Percentiles rank a stretch among this genome's conserved stretches.
phyloP scores from a whole-genome alignment of 2,888 invertebrate genomes.

The Baronia brevicornis region DNA sequence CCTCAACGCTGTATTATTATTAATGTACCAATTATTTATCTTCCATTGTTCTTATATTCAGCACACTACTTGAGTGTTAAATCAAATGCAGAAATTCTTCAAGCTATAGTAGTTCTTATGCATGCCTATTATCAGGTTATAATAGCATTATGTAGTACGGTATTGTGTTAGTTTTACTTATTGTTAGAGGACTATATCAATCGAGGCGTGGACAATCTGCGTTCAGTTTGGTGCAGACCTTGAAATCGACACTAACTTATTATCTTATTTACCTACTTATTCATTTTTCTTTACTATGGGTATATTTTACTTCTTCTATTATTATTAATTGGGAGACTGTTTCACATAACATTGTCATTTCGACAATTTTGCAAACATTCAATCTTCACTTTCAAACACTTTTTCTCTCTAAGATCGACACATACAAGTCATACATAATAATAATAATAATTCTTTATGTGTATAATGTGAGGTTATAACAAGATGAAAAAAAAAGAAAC shows the following conservation, averaged over 20 bases:
- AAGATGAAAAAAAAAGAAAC: no score
- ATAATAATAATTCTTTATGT: no score
- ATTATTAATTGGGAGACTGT: no score
- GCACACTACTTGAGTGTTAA: conserved; percentile 18
- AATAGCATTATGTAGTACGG: neutral
- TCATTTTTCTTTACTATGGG: neutral
- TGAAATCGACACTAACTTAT: conserved; percentile 34
- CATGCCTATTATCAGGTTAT: neutral
- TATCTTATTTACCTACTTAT: conserved; percentile 5
- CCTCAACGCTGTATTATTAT: conserved; percentile 17
- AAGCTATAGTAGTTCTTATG: conserved; percentile 5
- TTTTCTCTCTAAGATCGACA: no score
- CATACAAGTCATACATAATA: no score
- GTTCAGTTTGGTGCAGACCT: conserved; percentile 45
- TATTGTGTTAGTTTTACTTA: conserved; percentile 6
- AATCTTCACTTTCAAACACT: no score
- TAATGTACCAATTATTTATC: conserved; percentile 32
- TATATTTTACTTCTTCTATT: no score
- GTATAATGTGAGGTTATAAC: no score
- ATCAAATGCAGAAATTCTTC: neutral
- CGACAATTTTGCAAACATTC: no score
- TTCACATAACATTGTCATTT: no score
- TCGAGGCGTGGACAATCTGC: conserved; percentile 46
- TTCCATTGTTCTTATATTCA: conserved; percentile 29
- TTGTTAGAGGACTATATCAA: conserved; percentile 11